Evolutionary conservation across 2,888 invertebrate genomes (phyloP).

Genomic region (Platypus cylindrus): DNA sequence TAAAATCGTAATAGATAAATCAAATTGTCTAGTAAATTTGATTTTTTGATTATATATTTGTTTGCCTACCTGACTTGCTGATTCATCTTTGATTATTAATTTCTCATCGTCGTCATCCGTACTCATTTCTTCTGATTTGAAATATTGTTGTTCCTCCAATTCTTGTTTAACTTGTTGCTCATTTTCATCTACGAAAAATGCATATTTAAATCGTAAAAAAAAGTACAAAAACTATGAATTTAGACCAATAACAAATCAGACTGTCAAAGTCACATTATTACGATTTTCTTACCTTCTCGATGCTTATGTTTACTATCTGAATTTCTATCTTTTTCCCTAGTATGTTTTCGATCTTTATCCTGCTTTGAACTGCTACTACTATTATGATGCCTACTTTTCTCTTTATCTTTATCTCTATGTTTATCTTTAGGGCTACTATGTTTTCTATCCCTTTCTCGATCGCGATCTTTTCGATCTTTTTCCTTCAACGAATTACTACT

Average conservation of each 20-base stretch:
- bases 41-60: neutral
- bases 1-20: neutral
- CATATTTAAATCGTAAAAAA: slow-evolving; percentile 3
- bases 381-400: slow-evolving; percentile 27
- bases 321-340: slow-evolving; percentile 22
- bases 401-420: slow-evolving; percentile 24
- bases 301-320: slow-evolving; percentile 11
- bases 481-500: slow-evolving; percentile 28
- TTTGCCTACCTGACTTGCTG: slow-evolving; percentile 17
- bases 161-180: slow-evolving; percentile 11
- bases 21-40: neutral
- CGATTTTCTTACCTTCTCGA: too few species aligned
- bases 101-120: slow-evolving; percentile 33
- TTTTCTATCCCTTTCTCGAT: slow-evolving; percentile 33
- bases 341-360: slow-evolving; percentile 27
- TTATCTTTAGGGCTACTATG: slow-evolving; percentile 33
- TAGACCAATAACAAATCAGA: slow-evolving; percentile 6
- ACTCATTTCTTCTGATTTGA: slow-evolving; percentile 26
- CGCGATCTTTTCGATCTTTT: slow-evolving; percentile 35
- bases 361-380: slow-evolving; percentile 35
- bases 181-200: too few species aligned
- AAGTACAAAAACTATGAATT: slow-evolving; percentile 2
- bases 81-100: slow-evolving; percentile 32
- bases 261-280: too few species aligned
- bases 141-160: slow-evolving; percentile 12